phyloP scores from a whole-genome alignment of 2,113 vertebrate genomes.

The Albula goreensis region DNA sequence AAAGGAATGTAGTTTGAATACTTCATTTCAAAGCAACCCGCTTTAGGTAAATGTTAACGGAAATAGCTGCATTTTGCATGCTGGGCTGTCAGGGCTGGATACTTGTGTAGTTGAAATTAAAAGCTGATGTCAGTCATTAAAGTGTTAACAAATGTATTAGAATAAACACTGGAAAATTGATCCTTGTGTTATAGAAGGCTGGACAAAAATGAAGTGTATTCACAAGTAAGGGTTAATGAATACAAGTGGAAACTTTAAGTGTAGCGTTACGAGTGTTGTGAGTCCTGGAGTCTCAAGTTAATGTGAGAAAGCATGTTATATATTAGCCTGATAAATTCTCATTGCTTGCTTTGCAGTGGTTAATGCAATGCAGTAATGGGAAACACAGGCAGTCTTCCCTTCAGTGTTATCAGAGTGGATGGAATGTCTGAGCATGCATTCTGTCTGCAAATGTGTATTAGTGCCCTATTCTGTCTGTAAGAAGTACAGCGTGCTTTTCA shows the following conservation, averaged over 20 bases:
- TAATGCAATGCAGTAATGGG: neutral
- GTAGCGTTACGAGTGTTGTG: neutral
- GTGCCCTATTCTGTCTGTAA: neutral
- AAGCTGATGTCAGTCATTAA: neutral
- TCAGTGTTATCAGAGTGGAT: neutral
- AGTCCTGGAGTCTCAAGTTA: neutral
- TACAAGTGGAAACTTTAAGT: too few species aligned
- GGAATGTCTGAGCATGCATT: neutral
- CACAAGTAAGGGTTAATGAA: too few species aligned
- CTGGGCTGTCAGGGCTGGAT: neutral
- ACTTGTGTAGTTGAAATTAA: neutral
- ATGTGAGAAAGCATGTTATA: neutral
- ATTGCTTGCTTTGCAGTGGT: neutral
- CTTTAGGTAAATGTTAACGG: neutral
- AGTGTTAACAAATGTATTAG: neutral
- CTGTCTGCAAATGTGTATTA: neutral
- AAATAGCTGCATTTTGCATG: neutral
- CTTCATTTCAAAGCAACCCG: neutral
- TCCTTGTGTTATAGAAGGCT: neutral
- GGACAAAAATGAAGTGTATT: too few species aligned
- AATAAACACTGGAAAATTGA: neutral
- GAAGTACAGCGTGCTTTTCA: neutral
- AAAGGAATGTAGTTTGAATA: neutral
- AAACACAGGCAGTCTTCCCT: neutral
- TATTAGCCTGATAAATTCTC: neutral